A percentile compares a stretch with the other conserved stretches of the same genome.
These are phyloP conservation scores for Colius striatus DNA, from an alignment of 2,113 vertebrate species.

Conservation along the genomic window DNA sequence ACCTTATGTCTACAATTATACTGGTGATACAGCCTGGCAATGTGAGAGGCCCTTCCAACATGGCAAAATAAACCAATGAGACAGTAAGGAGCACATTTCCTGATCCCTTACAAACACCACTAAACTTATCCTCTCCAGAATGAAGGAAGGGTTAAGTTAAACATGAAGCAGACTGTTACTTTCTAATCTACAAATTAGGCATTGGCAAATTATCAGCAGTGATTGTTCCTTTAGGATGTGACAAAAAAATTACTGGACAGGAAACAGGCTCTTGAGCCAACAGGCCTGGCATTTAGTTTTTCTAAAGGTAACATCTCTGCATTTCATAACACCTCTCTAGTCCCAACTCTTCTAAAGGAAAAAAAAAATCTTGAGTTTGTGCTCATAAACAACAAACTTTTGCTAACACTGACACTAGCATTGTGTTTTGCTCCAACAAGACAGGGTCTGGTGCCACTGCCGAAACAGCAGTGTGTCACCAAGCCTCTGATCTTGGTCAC, in stretches of 20 bases:
- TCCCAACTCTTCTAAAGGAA: not conserved
- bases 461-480: not conserved
- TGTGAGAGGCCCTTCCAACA: not conserved
- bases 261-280: not conserved
- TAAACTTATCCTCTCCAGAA: not conserved
- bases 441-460: not conserved
- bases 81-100: not conserved
- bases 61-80: not conserved
- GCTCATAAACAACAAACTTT: not conserved
- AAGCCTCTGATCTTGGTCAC: not conserved
- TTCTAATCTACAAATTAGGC: conserved; percentile 21
- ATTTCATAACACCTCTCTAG: not conserved
- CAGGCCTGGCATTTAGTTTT: not conserved
- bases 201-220: not conserved
- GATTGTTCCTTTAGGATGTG: conserved; percentile 13
- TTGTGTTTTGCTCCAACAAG: not conserved
- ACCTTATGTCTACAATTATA: not conserved
- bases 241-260: not conserved
- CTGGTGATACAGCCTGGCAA: not conserved
- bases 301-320: not conserved
- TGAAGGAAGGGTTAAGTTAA: conserved; percentile 24
- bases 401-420: not conserved
- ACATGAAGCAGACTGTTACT: not conserved
- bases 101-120: not conserved
- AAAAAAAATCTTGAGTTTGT: not conserved